These are phyloP conservation scores for Euwallacea fornicatus DNA, from an alignment of 1,140 invertebrate genomes.

Conservation along the genomic window DNA sequence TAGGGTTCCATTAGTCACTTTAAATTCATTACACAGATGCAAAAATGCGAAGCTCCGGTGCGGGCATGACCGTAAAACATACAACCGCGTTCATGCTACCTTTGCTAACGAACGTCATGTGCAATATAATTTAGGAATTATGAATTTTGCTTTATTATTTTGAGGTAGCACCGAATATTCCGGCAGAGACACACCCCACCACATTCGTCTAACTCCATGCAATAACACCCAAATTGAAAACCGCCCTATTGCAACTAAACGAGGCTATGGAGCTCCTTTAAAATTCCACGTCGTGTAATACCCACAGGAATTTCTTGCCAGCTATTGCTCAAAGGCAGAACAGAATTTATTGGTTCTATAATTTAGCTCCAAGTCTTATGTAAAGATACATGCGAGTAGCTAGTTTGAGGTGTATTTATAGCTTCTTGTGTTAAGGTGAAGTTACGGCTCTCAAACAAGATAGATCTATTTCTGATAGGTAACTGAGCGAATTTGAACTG, in stretches of 20 bases:
- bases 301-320: background rate
- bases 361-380: background rate
- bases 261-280: too few relatives aligned
- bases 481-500: too few relatives aligned
- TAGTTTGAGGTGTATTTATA: background rate
- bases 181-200: background rate
- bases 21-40: slow-evolving; percentile 31
- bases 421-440: too few relatives aligned
- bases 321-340: background rate
- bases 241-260: background rate
- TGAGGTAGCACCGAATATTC: background rate
- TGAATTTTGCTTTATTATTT: slow-evolving; percentile 1
- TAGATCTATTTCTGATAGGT: too few relatives aligned
- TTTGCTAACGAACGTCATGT: slow-evolving; percentile 6
- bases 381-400: background rate
- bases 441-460: background rate
- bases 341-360: background rate
- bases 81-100: slow-evolving; percentile 11
- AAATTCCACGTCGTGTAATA: too few relatives aligned
- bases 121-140: slow-evolving; percentile 3
- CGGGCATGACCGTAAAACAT: slow-evolving; percentile 11
- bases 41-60: slow-evolving; percentile 20
- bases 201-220: too few relatives aligned
- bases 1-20: slow-evolving; percentile 32
- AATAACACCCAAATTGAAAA: background rate